Base-by-base conservation (phyloP, 1,140 invertebrate species). In the Diploscapter pachys region DNA sequence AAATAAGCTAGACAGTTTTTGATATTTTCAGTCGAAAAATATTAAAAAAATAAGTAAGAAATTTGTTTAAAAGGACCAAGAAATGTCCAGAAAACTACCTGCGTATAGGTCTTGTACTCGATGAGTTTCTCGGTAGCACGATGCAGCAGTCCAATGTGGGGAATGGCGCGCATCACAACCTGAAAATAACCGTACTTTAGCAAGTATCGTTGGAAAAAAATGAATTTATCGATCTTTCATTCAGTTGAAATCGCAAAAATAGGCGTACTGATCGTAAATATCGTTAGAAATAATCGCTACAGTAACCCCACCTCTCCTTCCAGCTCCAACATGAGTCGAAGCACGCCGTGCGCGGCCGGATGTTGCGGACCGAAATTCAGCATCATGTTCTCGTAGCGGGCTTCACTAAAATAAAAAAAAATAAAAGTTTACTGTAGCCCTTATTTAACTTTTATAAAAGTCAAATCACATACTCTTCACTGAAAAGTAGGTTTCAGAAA, bases 351-450 rank as follows among this genome's bases (percentile, higher is more conserved):
- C 85, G 96, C 96, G 74, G 96, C 95, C 0, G 96, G 95, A 89
- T 98, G 96, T 86, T 98, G 95, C 0, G 96, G 96, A 0, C 96
- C 96, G 89, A 98, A 98, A 87, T 99, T 98, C 0, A 98, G 81
- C n/a, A 90, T 90, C 78, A 95, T 89, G 66, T 84, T 84, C 52
- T 85, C 82, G 9, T 85, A 51, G 4, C 67, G 59, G 62, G 81
- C 81, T 62, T 83, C 82, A 48, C 71, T 72, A 54, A 13, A 72
- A 72, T 48, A 56, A 13, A 52, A 13, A 52, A 59, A 4, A 59
- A 54, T 11, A 63, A 67, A 66, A 0, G 8, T 4, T 50, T 50
- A 13, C 52, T n/a, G 3, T 4, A 8, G 5, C 49, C 2, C 3
- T 31, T 54, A 31, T 31, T 57, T 74, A 56, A 11, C 63, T 65